Evolutionary conservation across 2,797 vertebrate species (phyloP).

Genomic region (Acridotheres tristis): DNA sequence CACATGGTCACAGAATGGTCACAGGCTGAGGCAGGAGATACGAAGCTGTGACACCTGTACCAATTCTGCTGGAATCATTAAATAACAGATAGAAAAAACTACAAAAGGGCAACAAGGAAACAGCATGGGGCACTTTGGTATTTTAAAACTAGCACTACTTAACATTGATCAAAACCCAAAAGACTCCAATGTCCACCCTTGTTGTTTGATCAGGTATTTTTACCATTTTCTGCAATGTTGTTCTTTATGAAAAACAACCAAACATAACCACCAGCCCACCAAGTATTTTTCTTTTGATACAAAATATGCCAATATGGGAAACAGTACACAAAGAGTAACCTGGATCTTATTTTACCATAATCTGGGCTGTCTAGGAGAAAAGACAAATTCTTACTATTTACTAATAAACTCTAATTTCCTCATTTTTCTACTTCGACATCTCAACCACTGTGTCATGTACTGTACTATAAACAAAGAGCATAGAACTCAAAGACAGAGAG

Average conservation of each 20-base stretch:
- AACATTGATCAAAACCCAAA: slow-evolving; percentile 9
- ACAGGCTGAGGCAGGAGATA: not conserved
- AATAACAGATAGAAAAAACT: slow-evolving; percentile 16
- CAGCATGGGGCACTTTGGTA: slow-evolving; percentile 54
- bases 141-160: slow-evolving; percentile 55
- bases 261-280: not conserved
- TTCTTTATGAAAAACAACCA: not conserved
- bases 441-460: slow-evolving; percentile 23
- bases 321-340: slow-evolving; percentile 25
- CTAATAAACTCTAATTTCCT: slow-evolving; percentile 49
- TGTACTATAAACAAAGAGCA: slow-evolving; percentile 41
- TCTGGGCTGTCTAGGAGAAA: slow-evolving; percentile 20
- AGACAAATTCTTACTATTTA: slow-evolving; percentile 38
- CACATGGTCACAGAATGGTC: not conserved
- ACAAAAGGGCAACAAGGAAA: slow-evolving; percentile 47
- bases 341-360: slow-evolving; percentile 32
- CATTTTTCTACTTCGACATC: slow-evolving; percentile 55
- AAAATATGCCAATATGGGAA: not conserved
- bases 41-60: not conserved
- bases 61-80: slow-evolving; percentile 13
- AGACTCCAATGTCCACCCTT: not conserved
- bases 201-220: slow-evolving; percentile 35
- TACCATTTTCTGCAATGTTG: slow-evolving; percentile 1
- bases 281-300: not conserved
- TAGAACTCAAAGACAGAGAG: slow-evolving; percentile 29